Conservation (phyloP, 2,888 invertebrate species). For the Melinopterus prodromus region DNA sequence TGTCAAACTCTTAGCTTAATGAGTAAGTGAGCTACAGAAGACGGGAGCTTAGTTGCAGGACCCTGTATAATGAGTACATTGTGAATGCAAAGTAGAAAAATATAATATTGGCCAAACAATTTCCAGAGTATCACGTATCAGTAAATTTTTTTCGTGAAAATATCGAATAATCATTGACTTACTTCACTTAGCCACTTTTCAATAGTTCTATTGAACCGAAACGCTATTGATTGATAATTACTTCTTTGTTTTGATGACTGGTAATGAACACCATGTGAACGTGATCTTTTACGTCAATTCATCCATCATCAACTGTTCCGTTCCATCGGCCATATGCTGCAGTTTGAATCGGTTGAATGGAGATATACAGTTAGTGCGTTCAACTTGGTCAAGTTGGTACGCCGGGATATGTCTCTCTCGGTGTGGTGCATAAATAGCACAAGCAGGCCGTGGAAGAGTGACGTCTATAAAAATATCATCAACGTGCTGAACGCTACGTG, state of each 20-base stretch:
- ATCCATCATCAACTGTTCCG: not conserved
- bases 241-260: not conserved
- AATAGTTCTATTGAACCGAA: too few species aligned
- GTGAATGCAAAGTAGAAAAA: too few species aligned
- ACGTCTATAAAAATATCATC: not conserved
- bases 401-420: not conserved
- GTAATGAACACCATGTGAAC: not conserved
- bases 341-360: not conserved
- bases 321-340: not conserved
- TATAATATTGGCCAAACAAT: too few species aligned
- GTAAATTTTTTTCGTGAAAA: too few species aligned
- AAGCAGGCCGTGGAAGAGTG: not conserved
- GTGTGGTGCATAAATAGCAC: not conserved
- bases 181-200: too few species aligned
- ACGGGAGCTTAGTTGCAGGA: too few species aligned
- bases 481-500: not conserved
- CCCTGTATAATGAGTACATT: too few species aligned
- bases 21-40: too few species aligned
- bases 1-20: too few species aligned
- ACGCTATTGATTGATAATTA: too few species aligned
- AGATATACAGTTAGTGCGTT: not conserved
- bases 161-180: too few species aligned
- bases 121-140: too few species aligned
- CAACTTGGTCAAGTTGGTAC: not conserved
- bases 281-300: not conserved